Percentiles rank a stretch among this genome's conserved stretches.
Evolutionary conservation across 2,113 vertebrate genomes (phyloP).

Genomic region (Festucalex cinctus): DNA sequence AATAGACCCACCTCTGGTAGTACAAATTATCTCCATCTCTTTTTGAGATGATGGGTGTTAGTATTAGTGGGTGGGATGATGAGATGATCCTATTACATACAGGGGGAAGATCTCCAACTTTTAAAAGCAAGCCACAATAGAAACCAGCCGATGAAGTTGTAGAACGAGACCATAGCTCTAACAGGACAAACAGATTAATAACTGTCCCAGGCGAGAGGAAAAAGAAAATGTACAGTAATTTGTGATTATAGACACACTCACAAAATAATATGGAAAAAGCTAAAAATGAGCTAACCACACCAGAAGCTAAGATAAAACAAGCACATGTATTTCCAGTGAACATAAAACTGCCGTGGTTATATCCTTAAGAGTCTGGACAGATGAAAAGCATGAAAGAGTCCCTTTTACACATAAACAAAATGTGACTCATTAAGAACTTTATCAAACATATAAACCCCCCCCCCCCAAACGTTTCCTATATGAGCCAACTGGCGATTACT

Average conservation of each 20-base stretch:
- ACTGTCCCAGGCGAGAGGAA: slow-evolving; percentile 7
- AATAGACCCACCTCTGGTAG: slow-evolving; percentile 47
- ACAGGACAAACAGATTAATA: slow-evolving; percentile 20
- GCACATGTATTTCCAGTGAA: slow-evolving; percentile 39
- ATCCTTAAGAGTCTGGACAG: slow-evolving; percentile 33
- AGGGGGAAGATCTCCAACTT: neutral
- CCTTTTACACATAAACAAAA: slow-evolving; percentile 34
- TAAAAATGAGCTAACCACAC: slow-evolving; percentile 46
- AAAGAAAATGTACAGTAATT: slow-evolving; percentile 3
- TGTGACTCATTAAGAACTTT: slow-evolving; percentile 51
- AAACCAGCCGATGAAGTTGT: neutral
- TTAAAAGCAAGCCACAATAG: neutral
- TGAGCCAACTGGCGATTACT: slow-evolving; percentile 37
- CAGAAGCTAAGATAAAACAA: slow-evolving; percentile 41
- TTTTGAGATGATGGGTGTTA: slow-evolving; percentile 10
- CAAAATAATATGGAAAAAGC: slow-evolving; percentile 25
- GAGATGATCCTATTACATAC: slow-evolving; percentile 22
- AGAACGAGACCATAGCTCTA: slow-evolving; percentile 22
- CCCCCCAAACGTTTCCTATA: slow-evolving; percentile 42
- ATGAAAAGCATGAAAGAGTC: slow-evolving; percentile 45
- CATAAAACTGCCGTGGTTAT: slow-evolving; percentile 40
- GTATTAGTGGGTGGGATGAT: too few species aligned
- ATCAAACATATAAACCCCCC: slow-evolving; percentile 36
- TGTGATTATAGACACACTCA: slow-evolving; percentile 29
- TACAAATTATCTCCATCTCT: slow-evolving; percentile 36